A percentile compares a stretch with the other conserved stretches of the same genome.
phyloP scores from a whole-genome alignment of 2,888 invertebrate species.

The Hydropsyche betteni region DNA sequence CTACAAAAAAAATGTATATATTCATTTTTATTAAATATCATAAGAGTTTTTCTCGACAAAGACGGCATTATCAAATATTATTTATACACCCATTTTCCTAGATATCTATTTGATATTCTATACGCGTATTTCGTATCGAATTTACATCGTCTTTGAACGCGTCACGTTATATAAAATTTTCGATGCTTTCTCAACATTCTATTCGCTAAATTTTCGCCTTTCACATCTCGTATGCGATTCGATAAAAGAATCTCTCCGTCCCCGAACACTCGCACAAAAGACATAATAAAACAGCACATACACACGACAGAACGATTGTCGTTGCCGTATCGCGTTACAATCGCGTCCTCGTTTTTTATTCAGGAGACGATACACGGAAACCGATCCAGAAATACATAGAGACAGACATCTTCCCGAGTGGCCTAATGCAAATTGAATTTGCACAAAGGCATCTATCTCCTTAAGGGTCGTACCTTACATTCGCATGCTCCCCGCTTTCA shows the following conservation, averaged over 20 bases:
- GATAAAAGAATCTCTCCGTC: slow-evolving; percentile 11
- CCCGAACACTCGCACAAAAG: no score
- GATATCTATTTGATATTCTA: neutral
- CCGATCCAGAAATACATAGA: slow-evolving; percentile 1
- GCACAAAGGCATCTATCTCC: slow-evolving; percentile 33
- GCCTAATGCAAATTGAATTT: slow-evolving; percentile 38
- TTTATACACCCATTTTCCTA: slow-evolving; percentile 2
- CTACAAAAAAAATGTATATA: no score
- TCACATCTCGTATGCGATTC: neutral
- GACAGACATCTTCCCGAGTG: slow-evolving; percentile 4
- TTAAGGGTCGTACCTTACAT: no score
- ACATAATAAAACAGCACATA: no score
- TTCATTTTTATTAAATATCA: no score
- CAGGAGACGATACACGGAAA: neutral
- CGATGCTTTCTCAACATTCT: no score
- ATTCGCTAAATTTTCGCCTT: no score
- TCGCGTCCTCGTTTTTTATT: slow-evolving; percentile 20
- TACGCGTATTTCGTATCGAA: neutral
- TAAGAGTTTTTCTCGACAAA: no score
- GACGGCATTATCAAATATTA: no score
- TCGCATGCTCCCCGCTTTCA: slow-evolving; percentile 15
- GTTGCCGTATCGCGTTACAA: slow-evolving; percentile 14
- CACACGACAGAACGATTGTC: no score
- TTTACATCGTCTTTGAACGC: slow-evolving; percentile 1
- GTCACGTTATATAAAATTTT: no score